A percentile compares a stretch with the other conserved stretches of the same genome.
Conservation (phyloP, 2,797 vertebrate species). For the Cossypha heuglini region DNA sequence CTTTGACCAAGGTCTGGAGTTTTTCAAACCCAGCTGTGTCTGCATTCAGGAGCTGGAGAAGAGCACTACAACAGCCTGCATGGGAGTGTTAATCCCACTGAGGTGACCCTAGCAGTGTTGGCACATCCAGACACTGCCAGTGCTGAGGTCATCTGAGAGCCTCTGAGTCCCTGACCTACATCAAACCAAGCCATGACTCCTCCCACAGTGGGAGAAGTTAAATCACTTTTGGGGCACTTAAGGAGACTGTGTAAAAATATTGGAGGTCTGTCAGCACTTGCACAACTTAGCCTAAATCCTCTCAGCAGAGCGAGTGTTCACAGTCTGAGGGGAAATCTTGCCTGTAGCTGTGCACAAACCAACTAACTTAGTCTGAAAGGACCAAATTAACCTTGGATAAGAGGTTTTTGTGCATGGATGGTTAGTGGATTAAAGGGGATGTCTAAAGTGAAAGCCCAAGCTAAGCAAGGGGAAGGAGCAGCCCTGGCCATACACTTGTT, state of each 20-base stretch:
- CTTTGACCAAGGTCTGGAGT: neutral
- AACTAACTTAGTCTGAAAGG: slow-evolving; percentile 56
- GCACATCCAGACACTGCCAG: neutral
- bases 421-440: slow-evolving; percentile 7
- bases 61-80: neutral
- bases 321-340: slow-evolving; percentile 38
- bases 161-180: fast-evolving
- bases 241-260: neutral
- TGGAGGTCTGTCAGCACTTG: slow-evolving; percentile 10
- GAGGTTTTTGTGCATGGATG: slow-evolving; percentile 52
- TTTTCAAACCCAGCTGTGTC: neutral
- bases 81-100: fast-evolving
- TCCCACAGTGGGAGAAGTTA: neutral
- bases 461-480: neutral
- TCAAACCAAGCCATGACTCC: fast-evolving
- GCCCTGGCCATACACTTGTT: neutral
- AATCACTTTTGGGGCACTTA: neutral
- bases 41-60: neutral
- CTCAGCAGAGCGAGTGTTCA: neutral
- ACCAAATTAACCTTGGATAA: slow-evolving; percentile 63
- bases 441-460: neutral
- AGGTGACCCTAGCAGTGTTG: neutral
- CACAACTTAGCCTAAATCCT: slow-evolving; percentile 18
- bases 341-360: slow-evolving; percentile 28
- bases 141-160: neutral